phyloP scores from a whole-genome alignment of 2,113 vertebrate species.

The Mesoclemmys tuberculata region DNA sequence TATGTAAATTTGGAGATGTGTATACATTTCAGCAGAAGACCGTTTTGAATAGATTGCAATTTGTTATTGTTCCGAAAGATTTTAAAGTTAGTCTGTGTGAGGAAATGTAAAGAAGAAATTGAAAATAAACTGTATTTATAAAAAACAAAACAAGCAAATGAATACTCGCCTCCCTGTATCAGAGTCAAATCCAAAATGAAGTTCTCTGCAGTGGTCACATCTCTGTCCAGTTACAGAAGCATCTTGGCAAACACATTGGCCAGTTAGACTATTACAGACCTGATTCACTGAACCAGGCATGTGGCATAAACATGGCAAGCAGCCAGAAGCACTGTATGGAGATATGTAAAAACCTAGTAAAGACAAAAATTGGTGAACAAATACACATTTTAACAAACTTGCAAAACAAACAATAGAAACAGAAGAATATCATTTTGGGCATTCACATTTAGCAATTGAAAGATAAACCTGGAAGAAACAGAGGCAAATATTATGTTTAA shows the following conservation, averaged over 20 bases:
- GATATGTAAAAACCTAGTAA: slow-evolving; percentile 86
- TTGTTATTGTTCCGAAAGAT: not conserved
- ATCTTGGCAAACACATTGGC: slow-evolving; percentile 86
- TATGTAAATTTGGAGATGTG: not conserved
- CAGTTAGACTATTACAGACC: slow-evolving; percentile 80
- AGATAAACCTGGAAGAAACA: not conserved
- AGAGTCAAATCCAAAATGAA: slow-evolving; percentile 88
- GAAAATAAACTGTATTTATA: not conserved
- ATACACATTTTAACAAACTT: not conserved
- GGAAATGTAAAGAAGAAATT: not conserved
- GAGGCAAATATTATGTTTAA: not conserved
- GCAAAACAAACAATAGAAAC: not conserved
- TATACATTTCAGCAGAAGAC: not conserved
- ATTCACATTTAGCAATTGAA: not conserved
- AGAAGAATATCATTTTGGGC: not conserved
- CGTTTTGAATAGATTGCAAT: not conserved
- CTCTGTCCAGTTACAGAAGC: slow-evolving; percentile 81
- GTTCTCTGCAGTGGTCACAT: slow-evolving; percentile 85
- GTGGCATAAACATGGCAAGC: slow-evolving; percentile 88
- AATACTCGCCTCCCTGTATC: slow-evolving; percentile 85
- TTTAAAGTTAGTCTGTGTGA: not conserved
- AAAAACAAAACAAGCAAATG: not conserved
- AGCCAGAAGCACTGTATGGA: slow-evolving; percentile 61
- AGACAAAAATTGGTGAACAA: not conserved
- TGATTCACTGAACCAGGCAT: slow-evolving; percentile 77